Conservation (phyloP, 2,113 vertebrate species). For the Blennius ocellaris region DNA sequence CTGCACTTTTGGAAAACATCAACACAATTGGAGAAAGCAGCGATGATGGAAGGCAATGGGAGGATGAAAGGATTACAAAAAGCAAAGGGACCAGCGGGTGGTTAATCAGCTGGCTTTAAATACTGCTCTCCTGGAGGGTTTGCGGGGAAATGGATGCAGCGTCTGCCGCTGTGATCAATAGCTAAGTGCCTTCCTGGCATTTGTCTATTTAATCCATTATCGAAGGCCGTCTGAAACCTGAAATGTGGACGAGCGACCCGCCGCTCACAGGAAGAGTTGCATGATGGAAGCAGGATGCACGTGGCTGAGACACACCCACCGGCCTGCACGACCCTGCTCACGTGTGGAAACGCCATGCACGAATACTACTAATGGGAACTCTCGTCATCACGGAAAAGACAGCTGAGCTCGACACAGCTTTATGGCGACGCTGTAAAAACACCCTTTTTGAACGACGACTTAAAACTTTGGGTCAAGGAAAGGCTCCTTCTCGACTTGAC, state of each 20-base stretch:
- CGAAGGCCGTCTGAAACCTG: constrained; percentile 59
- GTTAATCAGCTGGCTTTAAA: constrained; percentile 78
- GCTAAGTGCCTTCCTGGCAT: constrained; percentile 84
- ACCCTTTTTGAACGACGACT: too few species aligned
- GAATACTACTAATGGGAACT: constrained; percentile 32
- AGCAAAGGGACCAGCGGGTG: constrained; percentile 13
- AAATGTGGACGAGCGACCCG: constrained; percentile 22
- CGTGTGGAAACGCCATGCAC: constrained; percentile 36
- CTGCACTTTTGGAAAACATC: constrained; percentile 47
- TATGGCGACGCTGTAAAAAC: background rate
- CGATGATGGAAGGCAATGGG: constrained; percentile 28
- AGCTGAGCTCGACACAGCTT: constrained; percentile 15
- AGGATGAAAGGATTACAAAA: constrained; percentile 53
- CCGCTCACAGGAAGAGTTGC: constrained; percentile 42
- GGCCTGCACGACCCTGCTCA: constrained; percentile 4
- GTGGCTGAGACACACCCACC: constrained; percentile 43
- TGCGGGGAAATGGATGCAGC: constrained; percentile 65
- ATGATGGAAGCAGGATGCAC: constrained; percentile 50
- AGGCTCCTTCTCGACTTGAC: too few species aligned
- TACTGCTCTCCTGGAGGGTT: constrained; percentile 61
- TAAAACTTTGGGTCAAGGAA: too few species aligned
- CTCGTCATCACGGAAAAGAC: background rate
- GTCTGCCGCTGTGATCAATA: constrained; percentile 77
- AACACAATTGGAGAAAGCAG: constrained; percentile 34
- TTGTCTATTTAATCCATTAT: constrained; percentile 84